A percentile compares a stretch with the other conserved stretches of the same genome.
These are phyloP conservation scores for Acanthoscelides obtectus DNA, from an alignment of 2,888 invertebrate genomes.

Conservation along the genomic window DNA sequence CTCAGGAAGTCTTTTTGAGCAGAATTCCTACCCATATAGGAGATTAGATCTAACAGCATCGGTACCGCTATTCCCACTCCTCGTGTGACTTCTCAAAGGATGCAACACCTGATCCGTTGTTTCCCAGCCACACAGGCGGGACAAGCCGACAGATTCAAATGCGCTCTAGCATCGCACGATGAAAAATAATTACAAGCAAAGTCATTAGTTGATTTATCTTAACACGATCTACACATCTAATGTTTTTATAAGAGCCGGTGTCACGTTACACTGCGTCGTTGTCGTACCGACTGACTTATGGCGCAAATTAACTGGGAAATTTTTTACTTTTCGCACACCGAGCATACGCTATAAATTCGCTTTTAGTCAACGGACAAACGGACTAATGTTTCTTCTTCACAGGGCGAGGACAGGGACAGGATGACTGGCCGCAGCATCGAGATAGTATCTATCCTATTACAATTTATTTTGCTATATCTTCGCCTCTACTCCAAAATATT, in stretches of 20 bases:
- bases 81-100: neutral
- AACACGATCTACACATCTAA: conserved; percentile 23
- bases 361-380: neutral
- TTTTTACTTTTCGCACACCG: conserved; percentile 12
- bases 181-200: conserved; percentile 19
- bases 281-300: conserved; percentile 21
- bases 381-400: neutral
- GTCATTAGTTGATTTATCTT: conserved; percentile 27
- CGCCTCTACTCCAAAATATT: no score
- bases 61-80: neutral
- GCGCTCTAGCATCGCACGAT: neutral
- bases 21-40: neutral
- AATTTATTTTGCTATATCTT: no score
- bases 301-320: conserved; percentile 18
- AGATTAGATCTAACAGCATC: neutral
- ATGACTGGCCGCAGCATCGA: neutral
- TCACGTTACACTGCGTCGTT: conserved; percentile 20
- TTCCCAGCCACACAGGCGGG: neutral
- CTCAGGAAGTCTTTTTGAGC: neutral
- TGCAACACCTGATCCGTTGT: neutral
- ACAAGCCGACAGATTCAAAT: neutral
- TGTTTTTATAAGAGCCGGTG: conserved; percentile 25
- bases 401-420: neutral
- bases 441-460: no score
- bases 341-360: conserved; percentile 13